Evolutionary conservation across 1,140 invertebrate species (phyloP).

Genomic region (Megathymus violae): DNA sequence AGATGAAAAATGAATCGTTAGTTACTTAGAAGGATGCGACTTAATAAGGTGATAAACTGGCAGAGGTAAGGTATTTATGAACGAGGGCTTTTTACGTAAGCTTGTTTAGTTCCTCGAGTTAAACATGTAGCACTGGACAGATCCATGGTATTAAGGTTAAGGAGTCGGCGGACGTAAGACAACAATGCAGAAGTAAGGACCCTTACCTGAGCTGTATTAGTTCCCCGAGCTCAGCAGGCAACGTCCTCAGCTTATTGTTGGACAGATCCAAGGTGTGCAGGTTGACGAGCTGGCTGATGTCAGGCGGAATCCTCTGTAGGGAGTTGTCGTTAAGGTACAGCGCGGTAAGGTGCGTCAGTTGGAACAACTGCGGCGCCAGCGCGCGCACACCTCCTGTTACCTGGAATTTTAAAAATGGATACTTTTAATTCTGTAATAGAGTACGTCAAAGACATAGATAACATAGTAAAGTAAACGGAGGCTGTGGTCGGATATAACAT

Average conservation of each 20-base stretch:
- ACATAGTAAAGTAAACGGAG: too few species aligned
- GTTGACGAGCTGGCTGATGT: constrained; percentile 93
- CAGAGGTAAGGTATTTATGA: too few species aligned
- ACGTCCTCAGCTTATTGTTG: constrained; percentile 95
- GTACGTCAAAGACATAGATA: too few species aligned
- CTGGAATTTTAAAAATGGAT: constrained; percentile 72
- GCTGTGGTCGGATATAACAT: too few species aligned
- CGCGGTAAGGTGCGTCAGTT: constrained; percentile 94
- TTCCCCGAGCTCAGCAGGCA: constrained; percentile 98
- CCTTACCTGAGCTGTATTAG: constrained; percentile 94
- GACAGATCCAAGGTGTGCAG: constrained; percentile 96
- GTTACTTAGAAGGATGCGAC: too few species aligned
- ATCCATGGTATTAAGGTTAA: too few species aligned
- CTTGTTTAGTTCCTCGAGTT: too few species aligned
- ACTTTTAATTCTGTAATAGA: too few species aligned
- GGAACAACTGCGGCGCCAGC: constrained; percentile 95
- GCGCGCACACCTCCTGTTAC: constrained; percentile 95
- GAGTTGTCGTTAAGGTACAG: constrained; percentile 98
- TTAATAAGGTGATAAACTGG: too few species aligned
- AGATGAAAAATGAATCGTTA: too few species aligned
- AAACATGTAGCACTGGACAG: too few species aligned
- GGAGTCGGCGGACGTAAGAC: not conserved
- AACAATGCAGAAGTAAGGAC: not conserved
- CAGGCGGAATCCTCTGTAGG: constrained; percentile 93
- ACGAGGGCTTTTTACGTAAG: too few species aligned